Evolutionary conservation across 1,140 invertebrate species (phyloP).

Genomic region (Paracyclopina nana): DNA sequence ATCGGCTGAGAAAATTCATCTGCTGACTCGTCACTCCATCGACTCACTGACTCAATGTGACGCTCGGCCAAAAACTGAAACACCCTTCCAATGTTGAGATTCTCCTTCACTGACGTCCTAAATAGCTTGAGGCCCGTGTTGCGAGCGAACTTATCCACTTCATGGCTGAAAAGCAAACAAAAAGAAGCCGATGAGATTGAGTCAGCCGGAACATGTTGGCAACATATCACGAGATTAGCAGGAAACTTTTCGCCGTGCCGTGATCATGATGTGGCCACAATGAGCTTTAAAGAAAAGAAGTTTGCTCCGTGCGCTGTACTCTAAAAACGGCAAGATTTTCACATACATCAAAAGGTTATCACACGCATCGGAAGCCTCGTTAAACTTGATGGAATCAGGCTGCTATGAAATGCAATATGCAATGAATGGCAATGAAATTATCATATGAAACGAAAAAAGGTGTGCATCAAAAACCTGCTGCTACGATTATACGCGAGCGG

Average conservation of each 20-base stretch:
- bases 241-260: background rate
- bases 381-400: background rate
- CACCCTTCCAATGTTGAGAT: background rate
- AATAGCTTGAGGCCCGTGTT: background rate
- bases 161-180: background rate
- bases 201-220: background rate
- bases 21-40: background rate
- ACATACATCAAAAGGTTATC: background rate
- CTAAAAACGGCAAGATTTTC: background rate
- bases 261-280: background rate
- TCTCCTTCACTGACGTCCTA: slow-evolving; percentile 6
- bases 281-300: background rate
- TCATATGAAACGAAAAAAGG: background rate
- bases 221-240: background rate
- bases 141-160: slow-evolving; percentile 2
- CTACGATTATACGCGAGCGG: background rate
- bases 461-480: background rate
- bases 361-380: no score
- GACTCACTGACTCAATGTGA: slow-evolving; percentile 9
- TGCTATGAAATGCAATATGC: background rate
- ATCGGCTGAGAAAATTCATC: no score
- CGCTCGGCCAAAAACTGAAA: background rate
- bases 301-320: background rate
- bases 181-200: background rate
- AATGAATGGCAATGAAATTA: background rate